Evolutionary conservation across 92 coral and sea anemone species (phyloP), one percentile per base, ranked within the genome.

Genomic region (Anthopleura xanthogrammica): DNA sequence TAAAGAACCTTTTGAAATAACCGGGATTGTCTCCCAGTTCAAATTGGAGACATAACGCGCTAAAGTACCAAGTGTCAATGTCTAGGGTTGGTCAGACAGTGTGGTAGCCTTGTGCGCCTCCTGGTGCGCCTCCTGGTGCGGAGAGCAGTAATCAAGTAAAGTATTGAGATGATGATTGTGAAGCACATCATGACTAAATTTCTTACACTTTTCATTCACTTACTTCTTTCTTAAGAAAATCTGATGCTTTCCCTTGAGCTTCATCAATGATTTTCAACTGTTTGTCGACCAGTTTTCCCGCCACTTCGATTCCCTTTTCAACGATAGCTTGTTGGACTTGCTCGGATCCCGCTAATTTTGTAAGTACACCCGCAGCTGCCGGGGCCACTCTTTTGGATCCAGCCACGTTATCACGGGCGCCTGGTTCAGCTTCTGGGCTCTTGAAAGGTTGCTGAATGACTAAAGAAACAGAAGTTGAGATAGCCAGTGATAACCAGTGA

Each of bases 241-340:
- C 86, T 52, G 81, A 57, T 3, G 90, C 90, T 80, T 86, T 86
- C 43, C 60, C 68, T 23, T 76, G 82, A 20, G 84, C 85, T 41
- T 86, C 82, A 46, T 86, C 83, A 12, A 80, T 78, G 42, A 60
- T 86, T 70, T 81, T 41, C 68, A 86, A 58, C 72, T 86, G 89
- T 62, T 80, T 86, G 75, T 86, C 90, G 48, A 86, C 78, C 60
- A 86, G 64, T 60, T 86, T 86, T 36, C 90, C 90, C 10, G 90
- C 90, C 77, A 86, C 90, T 66, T 86, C 90, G 41, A 86, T 81
- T 29, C 90, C 90, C 41, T 86, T 86, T 0, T 75, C 86, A 36
- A 86, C 82, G 12, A 64, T 83, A 0, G 90, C 86, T 54, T 86
- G 82, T 41, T 86, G 89, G 5, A 86, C 89, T 65, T 73, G 72